These are phyloP conservation scores for Chironomus tepperi DNA, from an alignment of 1,140 invertebrate genomes.

Conservation along the genomic window DNA sequence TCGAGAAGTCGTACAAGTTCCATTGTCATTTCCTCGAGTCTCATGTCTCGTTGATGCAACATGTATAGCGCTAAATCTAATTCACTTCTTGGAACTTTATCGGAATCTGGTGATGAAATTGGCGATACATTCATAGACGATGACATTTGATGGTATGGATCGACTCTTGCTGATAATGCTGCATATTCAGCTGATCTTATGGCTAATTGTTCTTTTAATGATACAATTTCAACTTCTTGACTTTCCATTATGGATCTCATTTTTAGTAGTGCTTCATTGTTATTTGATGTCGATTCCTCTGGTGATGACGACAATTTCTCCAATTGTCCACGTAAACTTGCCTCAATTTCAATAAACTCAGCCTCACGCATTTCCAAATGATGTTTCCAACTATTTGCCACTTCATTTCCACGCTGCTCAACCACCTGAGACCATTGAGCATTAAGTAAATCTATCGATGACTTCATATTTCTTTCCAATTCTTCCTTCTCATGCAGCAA, in stretches of 20 bases:
- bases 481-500: neutral
- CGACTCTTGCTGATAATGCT: constrained; percentile 37
- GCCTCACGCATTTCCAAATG: constrained; percentile 50
- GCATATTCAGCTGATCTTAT: constrained; percentile 42
- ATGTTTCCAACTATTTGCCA: constrained; percentile 55
- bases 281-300: constrained; percentile 9
- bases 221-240: constrained; percentile 58
- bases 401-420: constrained; percentile 52
- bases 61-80: constrained; percentile 75
- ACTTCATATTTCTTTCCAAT: constrained; percentile 25
- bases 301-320: constrained; percentile 31
- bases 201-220: constrained; percentile 53
- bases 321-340: constrained; percentile 42
- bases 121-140: neutral
- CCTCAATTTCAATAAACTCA: constrained; percentile 46
- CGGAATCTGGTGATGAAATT: constrained; percentile 30
- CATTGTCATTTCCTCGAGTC: constrained; percentile 79
- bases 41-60: constrained; percentile 76
- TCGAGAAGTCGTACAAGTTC: constrained; percentile 75
- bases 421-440: constrained; percentile 43
- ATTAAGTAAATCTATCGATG: constrained; percentile 30
- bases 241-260: constrained; percentile 49
- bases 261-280: constrained; percentile 30
- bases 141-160: constrained; percentile 33
- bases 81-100: constrained; percentile 48